phyloP scores from a whole-genome alignment of 2,888 invertebrate genomes.

The Papilio protenor region DNA sequence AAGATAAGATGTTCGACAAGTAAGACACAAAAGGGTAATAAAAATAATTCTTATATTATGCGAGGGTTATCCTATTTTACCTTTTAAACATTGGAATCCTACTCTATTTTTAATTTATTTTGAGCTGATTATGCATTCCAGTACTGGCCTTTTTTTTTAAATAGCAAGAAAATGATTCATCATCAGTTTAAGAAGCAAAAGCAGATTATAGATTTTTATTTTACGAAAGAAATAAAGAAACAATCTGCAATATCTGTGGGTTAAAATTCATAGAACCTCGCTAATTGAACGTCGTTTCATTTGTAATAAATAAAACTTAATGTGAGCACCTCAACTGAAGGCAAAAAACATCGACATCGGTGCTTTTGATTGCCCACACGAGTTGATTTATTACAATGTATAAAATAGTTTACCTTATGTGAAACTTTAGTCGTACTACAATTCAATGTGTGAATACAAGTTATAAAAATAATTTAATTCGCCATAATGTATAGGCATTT shows the following conservation, averaged over 20 bases:
- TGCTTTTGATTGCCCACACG: background rate
- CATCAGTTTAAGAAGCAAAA: too few species aligned
- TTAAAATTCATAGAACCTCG: background rate
- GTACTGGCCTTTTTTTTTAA: too few species aligned
- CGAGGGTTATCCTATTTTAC: too few species aligned
- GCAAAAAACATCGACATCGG: slow-evolving; percentile 4
- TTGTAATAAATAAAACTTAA: slow-evolving; percentile 14
- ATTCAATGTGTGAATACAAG: background rate
- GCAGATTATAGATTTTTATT: background rate
- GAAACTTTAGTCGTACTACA: slow-evolving; percentile 6
- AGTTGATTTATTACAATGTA: slow-evolving; percentile 10
- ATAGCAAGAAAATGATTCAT: too few species aligned
- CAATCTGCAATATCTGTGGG: background rate
- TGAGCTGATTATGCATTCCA: too few species aligned
- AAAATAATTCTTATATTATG: background rate
- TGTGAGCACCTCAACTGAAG: background rate
- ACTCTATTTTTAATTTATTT: too few species aligned
- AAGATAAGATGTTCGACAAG: background rate
- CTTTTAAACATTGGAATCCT: too few species aligned
- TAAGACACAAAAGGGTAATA: background rate
- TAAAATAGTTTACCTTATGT: slow-evolving; percentile 22
- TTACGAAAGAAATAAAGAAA: background rate
- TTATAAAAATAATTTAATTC: background rate
- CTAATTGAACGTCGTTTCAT: background rate
- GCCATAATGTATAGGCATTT: background rate